Evolutionary conservation across 2,888 invertebrate genomes (phyloP), one percentile per base, ranked within the genome.

Genomic region (Sphinx pinastri): DNA sequence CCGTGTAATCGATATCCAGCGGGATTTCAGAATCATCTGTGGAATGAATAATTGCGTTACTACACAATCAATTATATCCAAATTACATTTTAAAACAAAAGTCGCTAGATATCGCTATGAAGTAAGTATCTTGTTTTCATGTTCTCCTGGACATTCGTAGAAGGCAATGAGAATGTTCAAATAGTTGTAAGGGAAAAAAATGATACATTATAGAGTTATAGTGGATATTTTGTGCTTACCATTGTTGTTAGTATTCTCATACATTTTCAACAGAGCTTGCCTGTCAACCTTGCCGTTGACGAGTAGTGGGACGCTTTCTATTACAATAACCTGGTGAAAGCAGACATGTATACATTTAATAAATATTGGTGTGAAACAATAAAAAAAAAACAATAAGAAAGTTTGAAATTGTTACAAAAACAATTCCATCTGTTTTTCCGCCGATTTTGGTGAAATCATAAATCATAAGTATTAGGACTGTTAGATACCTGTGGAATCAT

Each of bases 211-310:
- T 38, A 4, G 38, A 38, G 2, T 38, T 38, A 38, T 38, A 38
- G 38, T 38, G 38, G 38, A 57, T 8, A 16, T 11, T 25, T 70
- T 68, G 45, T 55, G 74, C 88, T 91, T 84, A 96, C 96, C 95
- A 75, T 95, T 96, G 77, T 96, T 96, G 74, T 96, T 96, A 0
- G 95, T 95, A 70, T 95, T 95, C 84, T 97, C 96, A 79, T 97
- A 98, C 84, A 95, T 95, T 81, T 96, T 96, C 68, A 98, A 88
- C 51, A 98, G 87, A 0, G 95, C 92, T 83, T 98, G 98, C 52
- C 98, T 94, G 87, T 98, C 98, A 10, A 96, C 96, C 91, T 98
- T 98, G 0, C 98, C 98, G 84, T 98, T 98, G 0, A 97, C 97
- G 49, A 98, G 91, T 45, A 97, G 89, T 0, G 98, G 98, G 69